Base-by-base conservation (phyloP, 2,888 invertebrate genomes). In the Spodoptera exigua region DNA sequence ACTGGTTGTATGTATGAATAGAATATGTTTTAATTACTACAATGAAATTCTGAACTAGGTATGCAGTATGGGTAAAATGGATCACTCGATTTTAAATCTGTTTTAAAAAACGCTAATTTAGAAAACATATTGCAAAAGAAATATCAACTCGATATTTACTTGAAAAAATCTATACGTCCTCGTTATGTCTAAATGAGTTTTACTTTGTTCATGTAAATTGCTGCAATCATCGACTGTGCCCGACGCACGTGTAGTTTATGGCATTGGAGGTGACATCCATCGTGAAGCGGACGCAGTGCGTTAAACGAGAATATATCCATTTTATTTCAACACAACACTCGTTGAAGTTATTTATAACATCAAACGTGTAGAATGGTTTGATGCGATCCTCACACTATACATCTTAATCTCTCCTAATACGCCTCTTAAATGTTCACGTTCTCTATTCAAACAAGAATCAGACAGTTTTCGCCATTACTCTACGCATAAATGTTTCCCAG, bases 261-360 rank as follows among this genome's bases (percentile, higher is more conserved):
- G 55, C 48, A 27, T 11, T 3, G 32, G 39, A 52, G 41, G 52
- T 59, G 59, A 55, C 51, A 70, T 54, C 51, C 54, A 55, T 70
- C 65, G 39, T 70, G 58, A 59, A 70, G 51, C 36, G 18, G 52
- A 57, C 58, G 44, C 64, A 68, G 45, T 51, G 37, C 17, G 58
- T 64, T 70, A 43, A 54, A 70, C 47, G 43, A 49, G 21, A 43
- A 43, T 36, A 43, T 36, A 48, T 52, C 47, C 51, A 32, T 57
- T 68, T 71, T 52, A 71, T 65, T 71, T 65, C n/a, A 59, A 55
- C 66, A 52, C 59, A 37, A 37, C 27, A 14, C 27, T 39, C 39
- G 43, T 37, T 34, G 17, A 17, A 55, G 59, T 39, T 69, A 69
- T 69, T 65, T 55, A 65, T 60, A 71, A 56, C 69, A 59, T 69